Evolutionary conservation across 2,888 invertebrate genomes (phyloP), one percentile per base, ranked within the genome.

Genomic region (Elegia similella): DNA sequence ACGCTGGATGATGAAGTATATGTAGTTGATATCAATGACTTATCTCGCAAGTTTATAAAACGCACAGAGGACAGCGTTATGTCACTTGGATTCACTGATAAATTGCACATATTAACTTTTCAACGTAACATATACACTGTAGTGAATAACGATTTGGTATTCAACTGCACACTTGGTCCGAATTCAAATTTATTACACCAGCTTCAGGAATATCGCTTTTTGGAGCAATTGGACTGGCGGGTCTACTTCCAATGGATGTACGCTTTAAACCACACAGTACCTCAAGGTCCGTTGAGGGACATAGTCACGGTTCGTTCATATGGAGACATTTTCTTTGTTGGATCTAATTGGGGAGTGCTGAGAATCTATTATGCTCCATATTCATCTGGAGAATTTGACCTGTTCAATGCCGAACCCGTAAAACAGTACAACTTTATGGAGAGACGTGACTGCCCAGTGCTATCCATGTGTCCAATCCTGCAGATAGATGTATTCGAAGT

Each of bases 401-500:
- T 90, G 1, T 80, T 75, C 6, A 72, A 75, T 1, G 64, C 74
- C 0, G 64, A 75, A 29, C 90, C 89, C 0, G 46, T 88, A 0
- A 87, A 80, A 57, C 77, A 82, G 55, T 84, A 80, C 16, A 82
- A 84, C 52, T 88, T 90, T 46, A 78, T 80, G 68, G 80, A 84
- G 2, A 60, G 78, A 0, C 68, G 66, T 0, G 82, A 86, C 30
- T 79, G 80, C 42, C 86, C 86, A 0, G 80, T 85, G 0, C 60
- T 86, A 0, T 76, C 82, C 0, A 68, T 70, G 57, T 78, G 84
- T 61, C 85, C 86, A 0, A 84, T 90, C 38, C 56, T 85, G 0
- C 75, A 80, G 58, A 76, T 89, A 6, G 88, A 90, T 52, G 76
- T 85, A 0, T 47, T 79, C 0, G 90, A 90, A 67, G 62, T 64